Percentiles rank a stretch among this genome's conserved stretches.
Conservation (phyloP, 1,140 invertebrate genomes). For the Orchestia grillus region DNA sequence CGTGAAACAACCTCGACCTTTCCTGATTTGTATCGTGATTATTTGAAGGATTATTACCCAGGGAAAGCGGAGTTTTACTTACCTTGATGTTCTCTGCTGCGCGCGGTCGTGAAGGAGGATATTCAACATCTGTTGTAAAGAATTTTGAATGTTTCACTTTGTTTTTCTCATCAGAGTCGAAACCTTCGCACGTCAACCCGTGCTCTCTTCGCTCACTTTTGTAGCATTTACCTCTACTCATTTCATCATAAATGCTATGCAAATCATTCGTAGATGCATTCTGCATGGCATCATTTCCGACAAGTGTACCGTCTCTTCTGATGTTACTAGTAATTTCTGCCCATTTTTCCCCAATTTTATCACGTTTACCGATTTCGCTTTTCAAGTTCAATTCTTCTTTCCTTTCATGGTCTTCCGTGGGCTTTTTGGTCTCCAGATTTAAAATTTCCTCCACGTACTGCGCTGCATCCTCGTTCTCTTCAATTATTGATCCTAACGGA, state of each 20-base stretch:
- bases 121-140: neutral
- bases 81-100: neutral
- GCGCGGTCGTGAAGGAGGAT: neutral
- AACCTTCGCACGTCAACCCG: neutral
- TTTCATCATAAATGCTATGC: neutral
- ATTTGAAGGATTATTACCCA: neutral
- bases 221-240: neutral
- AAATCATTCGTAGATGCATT: neutral
- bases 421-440: neutral
- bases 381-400: neutral
- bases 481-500: neutral
- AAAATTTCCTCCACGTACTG: neutral
- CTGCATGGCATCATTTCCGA: neutral
- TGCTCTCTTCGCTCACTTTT: neutral
- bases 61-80: neutral
- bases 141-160: neutral
- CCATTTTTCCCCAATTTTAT: neutral
- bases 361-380: neutral
- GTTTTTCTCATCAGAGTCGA: neutral
- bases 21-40: neutral
- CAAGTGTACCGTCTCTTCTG: neutral
- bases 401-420: neutral
- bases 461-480: neutral
- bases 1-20: neutral
- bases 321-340: neutral